Base-by-base conservation (phyloP, 2,113 vertebrate species). In the Telmatochromis sp. region DNA sequence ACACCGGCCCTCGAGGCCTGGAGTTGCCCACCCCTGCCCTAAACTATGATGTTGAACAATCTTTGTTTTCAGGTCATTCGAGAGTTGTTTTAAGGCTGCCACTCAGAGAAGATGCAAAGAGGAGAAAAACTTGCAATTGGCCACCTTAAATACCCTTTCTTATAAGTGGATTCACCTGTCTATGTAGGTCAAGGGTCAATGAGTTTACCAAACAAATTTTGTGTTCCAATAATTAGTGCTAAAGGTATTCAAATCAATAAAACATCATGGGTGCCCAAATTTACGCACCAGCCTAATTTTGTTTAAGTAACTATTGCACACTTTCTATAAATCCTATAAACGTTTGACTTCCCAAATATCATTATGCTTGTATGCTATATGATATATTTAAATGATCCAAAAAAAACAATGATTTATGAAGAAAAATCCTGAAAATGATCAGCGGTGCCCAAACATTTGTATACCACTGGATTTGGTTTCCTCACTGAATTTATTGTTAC, bases 221-320 rank as follows among this genome's bases (percentile, higher is more conserved):
- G 51, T 54, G n/a, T 54, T 54, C n/a, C 51, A 54, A 21, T 54
- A 12, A 21, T 54, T 21, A 21, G 51, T 54, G 5, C 51, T 54
- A 54, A 54, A 54, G 51, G 2, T 54, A 21, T 54, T 54, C n/a
- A 54, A 54, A 54, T 54, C 51, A 53, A 11, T 21, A 21, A 54
- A 4, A 54, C 51, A 0, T 6, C 49, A 53, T 0, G 5, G 19
- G 19, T 53, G 51, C 51, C 9, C 19, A 11, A 53, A 53, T 53
- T 11, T 51, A 51, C 17, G 7, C 47, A 51, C 47, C 47, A 51
- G 47, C 49, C 49, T 51, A 51, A 51, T 51, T 51, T 19, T 9
- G 49, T 51, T 51, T 19, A 51, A 51, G 49, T 51, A 51, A 51
- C 8, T 51, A 51, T 51, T n/a, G 49, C 51, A 54, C 51, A 54